Conservation (phyloP, 2,888 invertebrate genomes). For the Pimpla rufipes region DNA sequence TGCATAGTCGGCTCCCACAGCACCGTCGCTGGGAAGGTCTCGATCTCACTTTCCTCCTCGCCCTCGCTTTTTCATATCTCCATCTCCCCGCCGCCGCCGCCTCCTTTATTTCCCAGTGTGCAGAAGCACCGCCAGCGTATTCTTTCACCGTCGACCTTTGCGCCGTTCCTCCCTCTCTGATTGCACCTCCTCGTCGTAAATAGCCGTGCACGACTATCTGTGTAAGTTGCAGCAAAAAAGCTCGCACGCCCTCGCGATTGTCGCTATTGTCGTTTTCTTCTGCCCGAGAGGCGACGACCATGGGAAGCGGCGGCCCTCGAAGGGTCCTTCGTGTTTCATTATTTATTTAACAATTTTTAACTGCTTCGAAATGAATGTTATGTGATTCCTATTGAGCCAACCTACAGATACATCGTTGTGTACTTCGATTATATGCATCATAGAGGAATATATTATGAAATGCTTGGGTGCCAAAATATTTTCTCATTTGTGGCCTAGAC, state of each 20-base stretch:
- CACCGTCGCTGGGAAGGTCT: conserved; percentile 40
- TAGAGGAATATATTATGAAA: not conserved
- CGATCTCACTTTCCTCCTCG: conserved; percentile 59
- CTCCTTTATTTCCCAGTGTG: conserved; percentile 45
- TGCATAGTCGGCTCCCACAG: conserved; percentile 29
- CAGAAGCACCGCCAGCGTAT: conserved; percentile 3
- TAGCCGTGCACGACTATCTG: not conserved
- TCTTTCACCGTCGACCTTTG: conserved; percentile 30
- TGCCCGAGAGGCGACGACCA: conserved; percentile 18
- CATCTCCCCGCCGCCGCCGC: too few species aligned
- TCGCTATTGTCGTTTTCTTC: conserved; percentile 7
- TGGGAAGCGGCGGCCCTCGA: not conserved
- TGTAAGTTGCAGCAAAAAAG: conserved; percentile 5
- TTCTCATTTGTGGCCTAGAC: not conserved
- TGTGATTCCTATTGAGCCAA: not conserved
- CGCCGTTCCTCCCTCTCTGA: conserved; percentile 37
- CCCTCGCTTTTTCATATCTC: conserved; percentile 27
- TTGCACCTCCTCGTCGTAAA: conserved; percentile 9
- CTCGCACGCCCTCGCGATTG: conserved; percentile 18
- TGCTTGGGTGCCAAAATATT: not conserved
- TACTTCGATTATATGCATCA: not conserved
- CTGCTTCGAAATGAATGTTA: not conserved
- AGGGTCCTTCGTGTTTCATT: not conserved
- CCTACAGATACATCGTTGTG: not conserved
- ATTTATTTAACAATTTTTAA: not conserved